A percentile compares a stretch with the other conserved stretches of the same genome.
phyloP scores from a whole-genome alignment of 2,888 invertebrate species.

The Aproaerema taeniolella region DNA sequence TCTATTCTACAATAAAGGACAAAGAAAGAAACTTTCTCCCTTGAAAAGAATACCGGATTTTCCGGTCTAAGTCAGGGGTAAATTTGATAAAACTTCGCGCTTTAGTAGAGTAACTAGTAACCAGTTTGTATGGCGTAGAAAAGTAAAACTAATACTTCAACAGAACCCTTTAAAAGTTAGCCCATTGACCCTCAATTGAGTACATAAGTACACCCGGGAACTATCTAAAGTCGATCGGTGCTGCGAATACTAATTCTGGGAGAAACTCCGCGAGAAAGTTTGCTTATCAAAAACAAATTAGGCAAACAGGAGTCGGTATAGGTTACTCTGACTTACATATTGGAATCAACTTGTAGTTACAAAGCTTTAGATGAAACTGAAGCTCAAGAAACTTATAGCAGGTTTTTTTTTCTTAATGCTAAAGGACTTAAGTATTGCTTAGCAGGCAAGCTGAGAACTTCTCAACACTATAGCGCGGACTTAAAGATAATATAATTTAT shows the following conservation, averaged over 20 bases:
- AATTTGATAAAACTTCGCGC: conserved; percentile 41
- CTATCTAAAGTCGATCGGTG: background rate
- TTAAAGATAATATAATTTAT: too few species aligned
- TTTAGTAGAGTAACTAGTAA: conserved; percentile 24
- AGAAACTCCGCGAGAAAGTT: background rate
- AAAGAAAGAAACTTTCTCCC: conserved; percentile 26
- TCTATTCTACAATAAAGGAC: conserved; percentile 29
- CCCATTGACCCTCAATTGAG: conserved; percentile 7
- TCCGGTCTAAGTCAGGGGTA: conserved; percentile 37
- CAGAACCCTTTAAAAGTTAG: conserved; percentile 20
- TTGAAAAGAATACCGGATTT: conserved; percentile 28
- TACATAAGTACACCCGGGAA: background rate
- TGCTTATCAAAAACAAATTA: conserved; percentile 1
- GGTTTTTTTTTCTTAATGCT: too few species aligned
- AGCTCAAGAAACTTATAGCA: too few species aligned
- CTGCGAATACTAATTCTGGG: background rate
- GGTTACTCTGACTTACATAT: too few species aligned
- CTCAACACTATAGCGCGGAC: too few species aligned
- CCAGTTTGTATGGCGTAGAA: conserved; percentile 30
- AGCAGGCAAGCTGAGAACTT: too few species aligned
- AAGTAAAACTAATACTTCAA: conserved; percentile 16
- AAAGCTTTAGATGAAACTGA: too few species aligned
- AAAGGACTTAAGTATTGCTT: too few species aligned
- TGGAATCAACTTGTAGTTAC: too few species aligned
- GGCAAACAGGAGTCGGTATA: too few species aligned